Evolutionary conservation across 2,888 invertebrate genomes (phyloP).

Genomic region (Cosmopolites sordidus): DNA sequence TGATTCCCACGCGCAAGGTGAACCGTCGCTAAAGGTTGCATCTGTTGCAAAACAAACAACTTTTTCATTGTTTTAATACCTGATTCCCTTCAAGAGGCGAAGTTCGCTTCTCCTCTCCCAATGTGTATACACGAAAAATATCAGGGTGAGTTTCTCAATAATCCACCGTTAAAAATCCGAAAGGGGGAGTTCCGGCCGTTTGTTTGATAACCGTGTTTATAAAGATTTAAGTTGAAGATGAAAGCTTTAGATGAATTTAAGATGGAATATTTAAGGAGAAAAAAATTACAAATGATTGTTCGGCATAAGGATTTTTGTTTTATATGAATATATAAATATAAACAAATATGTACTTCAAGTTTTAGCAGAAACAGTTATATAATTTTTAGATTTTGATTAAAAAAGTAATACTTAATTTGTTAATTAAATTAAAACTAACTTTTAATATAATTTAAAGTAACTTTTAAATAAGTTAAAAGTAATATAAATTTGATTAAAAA

Average conservation of each 20-base stretch:
- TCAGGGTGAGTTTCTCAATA: conserved; percentile 9
- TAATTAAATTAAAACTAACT: too few species aligned
- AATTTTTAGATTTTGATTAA: too few species aligned
- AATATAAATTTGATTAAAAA: too few species aligned
- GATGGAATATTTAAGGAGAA: background rate
- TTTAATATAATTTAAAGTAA: too few species aligned
- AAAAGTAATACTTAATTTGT: too few species aligned
- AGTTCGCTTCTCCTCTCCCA: background rate
- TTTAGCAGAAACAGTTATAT: too few species aligned
- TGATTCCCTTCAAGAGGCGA: conserved; percentile 29
- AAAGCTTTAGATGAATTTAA: conserved; percentile 2
- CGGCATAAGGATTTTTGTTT: too few species aligned
- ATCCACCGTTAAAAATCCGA: conserved; percentile 10
- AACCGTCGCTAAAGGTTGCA: conserved; percentile 22
- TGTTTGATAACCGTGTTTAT: conserved; percentile 12
- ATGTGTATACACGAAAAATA: conserved; percentile 2
- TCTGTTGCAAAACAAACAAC: conserved; percentile 40
- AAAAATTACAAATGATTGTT: too few species aligned
- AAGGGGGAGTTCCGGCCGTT: background rate
- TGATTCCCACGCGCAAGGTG: background rate
- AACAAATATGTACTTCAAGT: too few species aligned
- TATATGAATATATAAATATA: too few species aligned
- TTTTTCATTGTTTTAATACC: conserved; percentile 40
- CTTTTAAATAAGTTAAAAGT: too few species aligned
- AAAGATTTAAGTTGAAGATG: conserved; percentile 8